Percentiles rank a stretch among this genome's conserved stretches.
Conservation (phyloP, 2,797 vertebrate species). For the Hydrophis major region DNA sequence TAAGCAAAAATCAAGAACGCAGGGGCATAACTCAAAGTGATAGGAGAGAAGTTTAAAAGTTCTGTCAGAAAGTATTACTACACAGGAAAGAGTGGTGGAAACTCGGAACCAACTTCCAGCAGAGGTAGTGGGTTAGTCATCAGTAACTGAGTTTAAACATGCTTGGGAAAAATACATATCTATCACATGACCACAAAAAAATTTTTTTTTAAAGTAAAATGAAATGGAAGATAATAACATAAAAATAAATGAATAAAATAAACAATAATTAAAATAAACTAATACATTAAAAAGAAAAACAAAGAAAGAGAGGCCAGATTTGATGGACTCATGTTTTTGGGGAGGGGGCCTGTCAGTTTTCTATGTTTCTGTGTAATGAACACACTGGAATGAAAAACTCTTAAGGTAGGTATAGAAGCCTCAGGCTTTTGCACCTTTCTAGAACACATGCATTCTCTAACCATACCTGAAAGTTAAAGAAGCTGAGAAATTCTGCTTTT, state of each 20-base stretch:
- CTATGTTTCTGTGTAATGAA: not conserved
- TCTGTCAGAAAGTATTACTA: not conserved
- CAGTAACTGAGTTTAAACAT: not conserved
- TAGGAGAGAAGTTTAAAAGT: not conserved
- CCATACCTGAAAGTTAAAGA: conserved; percentile 49
- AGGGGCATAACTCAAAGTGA: not conserved
- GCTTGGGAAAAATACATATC: not conserved
- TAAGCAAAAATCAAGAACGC: conserved; percentile 11
- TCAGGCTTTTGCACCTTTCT: not conserved
- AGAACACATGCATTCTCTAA: conserved; percentile 40
- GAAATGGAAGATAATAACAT: not conserved
- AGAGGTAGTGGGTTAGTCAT: not conserved
- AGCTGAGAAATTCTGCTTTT: conserved; percentile 8
- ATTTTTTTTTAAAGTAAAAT: not conserved
- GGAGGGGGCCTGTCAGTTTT: not conserved
- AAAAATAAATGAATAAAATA: not conserved
- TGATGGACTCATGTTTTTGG: not conserved
- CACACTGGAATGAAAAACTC: conserved; percentile 35
- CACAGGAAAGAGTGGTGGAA: not conserved
- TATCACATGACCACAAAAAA: not conserved
- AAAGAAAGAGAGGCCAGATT: not conserved
- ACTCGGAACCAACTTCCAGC: not conserved
- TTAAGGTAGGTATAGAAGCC: not conserved
- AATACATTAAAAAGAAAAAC: not conserved
- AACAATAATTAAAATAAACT: not conserved